These are phyloP conservation scores for Meleagris gallopavo DNA, from an alignment of 2,113 vertebrate genomes.

Conservation along the genomic window DNA sequence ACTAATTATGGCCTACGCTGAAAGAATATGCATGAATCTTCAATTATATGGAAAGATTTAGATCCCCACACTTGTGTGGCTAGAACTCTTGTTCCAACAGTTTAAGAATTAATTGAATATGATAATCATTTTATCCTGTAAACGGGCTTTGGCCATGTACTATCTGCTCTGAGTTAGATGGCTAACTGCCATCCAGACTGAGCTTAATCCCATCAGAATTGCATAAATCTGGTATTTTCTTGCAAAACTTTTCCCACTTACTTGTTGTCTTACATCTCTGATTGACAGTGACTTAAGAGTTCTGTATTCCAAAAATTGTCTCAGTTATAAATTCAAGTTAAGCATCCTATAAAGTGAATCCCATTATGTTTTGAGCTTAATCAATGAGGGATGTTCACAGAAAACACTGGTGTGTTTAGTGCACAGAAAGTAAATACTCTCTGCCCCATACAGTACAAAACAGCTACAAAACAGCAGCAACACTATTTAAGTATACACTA, in stretches of 20 bases:
- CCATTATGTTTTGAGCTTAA: neutral
- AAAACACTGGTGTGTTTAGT: neutral
- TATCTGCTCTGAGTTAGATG: neutral
- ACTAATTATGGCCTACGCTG: slow-evolving; percentile 31
- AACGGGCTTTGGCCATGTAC: neutral
- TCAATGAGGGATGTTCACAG: neutral
- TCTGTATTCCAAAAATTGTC: neutral
- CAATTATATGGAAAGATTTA: neutral
- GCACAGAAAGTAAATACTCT: neutral
- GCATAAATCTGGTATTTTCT: neutral
- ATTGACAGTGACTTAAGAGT: rapidly evolving
- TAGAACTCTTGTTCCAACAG: neutral
- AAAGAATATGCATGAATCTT: slow-evolving; percentile 20
- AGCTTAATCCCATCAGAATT: neutral
- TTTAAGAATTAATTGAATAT: slow-evolving; percentile 26
- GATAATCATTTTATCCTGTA: slow-evolving; percentile 13
- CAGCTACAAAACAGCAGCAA: neutral
- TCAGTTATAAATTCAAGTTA: neutral
- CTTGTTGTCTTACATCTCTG: neutral
- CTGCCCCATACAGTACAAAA: neutral
- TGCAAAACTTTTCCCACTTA: neutral
- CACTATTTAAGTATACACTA: no score
- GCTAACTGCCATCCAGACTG: neutral
- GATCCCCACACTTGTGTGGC: neutral
- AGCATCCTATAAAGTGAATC: neutral